These are phyloP conservation scores for Wasmannia auropunctata DNA, from an alignment of 1,140 invertebrate species.

Conservation along the genomic window DNA sequence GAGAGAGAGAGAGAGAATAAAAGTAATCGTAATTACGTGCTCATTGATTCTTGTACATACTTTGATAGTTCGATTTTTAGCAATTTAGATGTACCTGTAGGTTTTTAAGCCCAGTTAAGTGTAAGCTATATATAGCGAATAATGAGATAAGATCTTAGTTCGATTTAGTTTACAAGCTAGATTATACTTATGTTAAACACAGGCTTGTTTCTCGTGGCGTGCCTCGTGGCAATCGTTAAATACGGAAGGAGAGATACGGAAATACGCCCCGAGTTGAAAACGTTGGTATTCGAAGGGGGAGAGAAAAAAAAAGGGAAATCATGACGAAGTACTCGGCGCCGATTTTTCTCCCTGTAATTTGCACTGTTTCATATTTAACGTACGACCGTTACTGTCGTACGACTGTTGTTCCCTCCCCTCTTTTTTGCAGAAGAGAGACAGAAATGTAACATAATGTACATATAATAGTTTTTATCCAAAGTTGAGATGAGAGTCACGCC, in stretches of 20 bases:
- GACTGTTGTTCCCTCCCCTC: neutral
- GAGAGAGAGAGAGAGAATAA: too few species aligned
- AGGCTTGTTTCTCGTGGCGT: constrained; percentile 40
- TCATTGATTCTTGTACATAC: constrained; percentile 45
- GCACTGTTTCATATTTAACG: neutral
- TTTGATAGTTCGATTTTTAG: constrained; percentile 22
- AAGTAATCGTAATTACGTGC: neutral
- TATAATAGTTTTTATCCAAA: constrained; percentile 63
- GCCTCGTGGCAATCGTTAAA: constrained; percentile 23
- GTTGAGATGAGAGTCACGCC: constrained; percentile 2
- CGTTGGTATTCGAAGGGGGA: neutral
- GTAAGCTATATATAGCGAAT: neutral
- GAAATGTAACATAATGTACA: constrained; percentile 55
- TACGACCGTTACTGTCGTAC: neutral
- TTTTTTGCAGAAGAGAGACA: constrained; percentile 27
- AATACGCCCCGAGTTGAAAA: neutral
- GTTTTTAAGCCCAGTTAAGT: constrained; percentile 25
- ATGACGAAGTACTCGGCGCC: neutral
- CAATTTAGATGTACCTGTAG: constrained; percentile 29
- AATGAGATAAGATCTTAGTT: constrained; percentile 2
- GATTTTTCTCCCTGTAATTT: constrained; percentile 16
- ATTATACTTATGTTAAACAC: constrained; percentile 23
- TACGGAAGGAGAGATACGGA: neutral
- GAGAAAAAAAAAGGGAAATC: neutral
- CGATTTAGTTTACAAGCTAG: constrained; percentile 14